Conservation (phyloP, 2,113 vertebrate genomes). For the Pituophis catenifer region DNA sequence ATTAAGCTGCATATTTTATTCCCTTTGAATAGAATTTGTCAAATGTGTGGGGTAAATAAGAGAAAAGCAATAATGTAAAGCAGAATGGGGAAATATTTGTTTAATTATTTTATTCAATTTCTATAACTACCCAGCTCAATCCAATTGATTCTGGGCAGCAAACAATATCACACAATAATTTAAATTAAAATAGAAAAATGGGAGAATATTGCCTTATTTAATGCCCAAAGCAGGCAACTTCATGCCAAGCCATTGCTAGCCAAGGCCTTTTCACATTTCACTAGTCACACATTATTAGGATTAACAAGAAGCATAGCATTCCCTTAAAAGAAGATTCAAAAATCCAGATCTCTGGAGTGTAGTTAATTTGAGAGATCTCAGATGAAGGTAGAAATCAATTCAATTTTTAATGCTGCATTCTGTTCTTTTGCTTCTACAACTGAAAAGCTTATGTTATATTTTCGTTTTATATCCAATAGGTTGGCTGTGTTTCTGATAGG, state of each 20-base stretch:
- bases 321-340: background rate
- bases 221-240: background rate
- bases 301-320: background rate
- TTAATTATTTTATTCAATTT: background rate
- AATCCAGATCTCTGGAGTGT: background rate
- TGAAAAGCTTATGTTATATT: background rate
- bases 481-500: background rate
- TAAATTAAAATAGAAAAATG: background rate
- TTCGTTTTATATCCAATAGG: background rate
- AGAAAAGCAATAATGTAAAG: background rate
- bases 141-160: background rate
- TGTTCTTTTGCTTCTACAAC: background rate
- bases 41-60: background rate
- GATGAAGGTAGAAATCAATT: background rate
- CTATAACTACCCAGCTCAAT: background rate
- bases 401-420: background rate
- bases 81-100: background rate
- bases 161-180: background rate
- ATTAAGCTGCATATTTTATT: background rate
- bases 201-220: background rate
- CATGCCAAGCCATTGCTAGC: background rate
- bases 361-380: background rate
- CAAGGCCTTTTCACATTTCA: background rate
- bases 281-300: background rate
- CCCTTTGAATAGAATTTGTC: background rate